These are phyloP conservation scores for Stegostoma tigrinum DNA, from an alignment of 2,113 vertebrate genomes.

Conservation along the genomic window DNA sequence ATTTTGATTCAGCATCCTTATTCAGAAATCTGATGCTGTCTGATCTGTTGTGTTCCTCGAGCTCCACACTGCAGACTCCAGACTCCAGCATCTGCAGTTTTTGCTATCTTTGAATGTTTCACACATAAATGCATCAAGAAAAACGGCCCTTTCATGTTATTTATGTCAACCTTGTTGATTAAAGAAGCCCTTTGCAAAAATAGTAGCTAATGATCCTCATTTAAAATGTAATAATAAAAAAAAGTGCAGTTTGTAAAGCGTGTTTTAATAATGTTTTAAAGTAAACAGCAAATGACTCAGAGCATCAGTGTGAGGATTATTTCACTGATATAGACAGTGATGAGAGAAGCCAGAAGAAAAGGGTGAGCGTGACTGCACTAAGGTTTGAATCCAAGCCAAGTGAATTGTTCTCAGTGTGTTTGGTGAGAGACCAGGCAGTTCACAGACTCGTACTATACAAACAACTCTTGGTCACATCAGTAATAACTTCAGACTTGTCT, in stretches of 20 bases:
- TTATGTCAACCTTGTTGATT: not conserved
- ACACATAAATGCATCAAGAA: not conserved
- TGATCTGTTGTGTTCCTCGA: too few relatives aligned
- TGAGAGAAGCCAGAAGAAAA: not conserved
- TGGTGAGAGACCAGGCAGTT: not conserved
- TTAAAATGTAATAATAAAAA: not conserved
- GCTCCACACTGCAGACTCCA: too few relatives aligned
- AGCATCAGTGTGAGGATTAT: not conserved
- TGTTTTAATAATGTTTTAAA: not conserved
- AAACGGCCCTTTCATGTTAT: not conserved
- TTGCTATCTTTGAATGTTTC: not conserved
- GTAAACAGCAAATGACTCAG: not conserved
- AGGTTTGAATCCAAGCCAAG: not conserved
- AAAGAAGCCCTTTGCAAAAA: not conserved
- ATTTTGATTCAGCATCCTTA: too few relatives aligned
- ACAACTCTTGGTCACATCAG: not conserved
- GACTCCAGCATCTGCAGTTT: too few relatives aligned
- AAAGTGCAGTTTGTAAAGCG: not conserved
- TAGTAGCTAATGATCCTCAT: not conserved
- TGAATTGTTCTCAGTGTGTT: not conserved
- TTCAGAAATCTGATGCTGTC: too few relatives aligned
- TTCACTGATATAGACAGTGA: not conserved
- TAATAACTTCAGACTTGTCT: not conserved
- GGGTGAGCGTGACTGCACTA: not conserved
- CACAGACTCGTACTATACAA: not conserved